Evolutionary conservation across 1,140 invertebrate genomes (phyloP).

Genomic region (Caenorhabditis elegans): WBcel235 BX284606.5:2230001-2230500

Average conservation of each 20-base stretch:
- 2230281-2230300: not conserved
- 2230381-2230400: no score
- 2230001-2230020: conserved; percentile 12
- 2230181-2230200: not conserved
- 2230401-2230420: no score
- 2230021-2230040: conserved; percentile 13
- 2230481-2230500: no score
- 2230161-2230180: not conserved
- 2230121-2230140: no score
- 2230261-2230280: conserved; percentile 2
- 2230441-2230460: no score
- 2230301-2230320: no score
- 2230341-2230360: no score
- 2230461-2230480: no score
- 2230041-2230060: conserved; percentile 25
- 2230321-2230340: no score
- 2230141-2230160: not conserved
- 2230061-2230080: conserved; percentile 26
- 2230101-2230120: not conserved
- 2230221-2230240: not conserved
- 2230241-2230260: conserved; percentile 14
- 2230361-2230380: no score
- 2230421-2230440: no score
- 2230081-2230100: not conserved
- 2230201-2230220: not conserved